Evolutionary conservation across 2,797 vertebrate species (phyloP).

Genomic region (Discoglossus pictus): DNA sequence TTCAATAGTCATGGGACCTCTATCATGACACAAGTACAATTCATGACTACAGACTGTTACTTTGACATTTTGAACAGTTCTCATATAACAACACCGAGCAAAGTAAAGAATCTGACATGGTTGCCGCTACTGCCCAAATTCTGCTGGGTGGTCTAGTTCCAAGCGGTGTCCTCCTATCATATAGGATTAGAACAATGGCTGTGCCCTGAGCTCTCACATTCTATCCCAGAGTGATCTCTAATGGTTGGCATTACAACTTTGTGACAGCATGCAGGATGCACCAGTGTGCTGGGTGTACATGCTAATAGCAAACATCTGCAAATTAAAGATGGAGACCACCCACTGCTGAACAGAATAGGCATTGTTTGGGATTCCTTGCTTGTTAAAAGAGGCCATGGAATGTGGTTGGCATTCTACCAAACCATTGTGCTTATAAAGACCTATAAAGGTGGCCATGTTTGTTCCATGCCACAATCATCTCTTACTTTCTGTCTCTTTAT

Average conservation of each 20-base stretch:
- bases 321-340: conserved; percentile 44
- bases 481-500: conserved; percentile 3
- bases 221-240: conserved; percentile 23
- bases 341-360: conserved; percentile 41
- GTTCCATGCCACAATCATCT: conserved; percentile 32
- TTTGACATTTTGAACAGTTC: too few species aligned
- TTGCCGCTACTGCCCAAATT: too few species aligned
- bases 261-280: conserved; percentile 22
- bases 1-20: too few species aligned
- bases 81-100: too few species aligned
- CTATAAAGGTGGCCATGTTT: conserved; percentile 32
- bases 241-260: conserved; percentile 38
- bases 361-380: conserved; percentile 38
- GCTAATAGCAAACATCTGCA: conserved; percentile 49
- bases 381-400: conserved; percentile 39
- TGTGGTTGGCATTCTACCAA: conserved; percentile 42
- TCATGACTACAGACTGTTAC: too few species aligned
- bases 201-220: conserved; percentile 16
- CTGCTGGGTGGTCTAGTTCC: conserved; percentile 28
- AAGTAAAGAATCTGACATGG: too few species aligned
- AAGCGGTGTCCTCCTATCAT: neutral
- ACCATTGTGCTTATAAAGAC: conserved; percentile 42
- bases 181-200: conserved; percentile 18
- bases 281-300: conserved; percentile 38
- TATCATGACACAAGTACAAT: too few species aligned